These are phyloP conservation scores for Deilephila porcellus DNA, from an alignment of 2,888 invertebrate species.

Conservation along the genomic window DNA sequence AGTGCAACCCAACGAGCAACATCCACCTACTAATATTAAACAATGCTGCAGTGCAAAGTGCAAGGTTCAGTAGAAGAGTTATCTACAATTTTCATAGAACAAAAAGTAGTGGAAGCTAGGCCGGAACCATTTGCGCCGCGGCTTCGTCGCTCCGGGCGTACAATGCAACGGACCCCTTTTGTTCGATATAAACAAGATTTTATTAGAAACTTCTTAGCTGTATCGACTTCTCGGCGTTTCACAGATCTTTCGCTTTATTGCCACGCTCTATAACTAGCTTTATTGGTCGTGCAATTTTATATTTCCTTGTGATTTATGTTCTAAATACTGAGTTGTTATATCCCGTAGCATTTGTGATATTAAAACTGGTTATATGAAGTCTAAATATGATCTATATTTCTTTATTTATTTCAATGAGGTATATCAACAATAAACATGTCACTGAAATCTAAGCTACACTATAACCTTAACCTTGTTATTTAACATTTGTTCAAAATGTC, in stretches of 20 bases:
- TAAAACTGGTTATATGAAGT: too few species aligned
- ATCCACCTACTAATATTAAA: background rate
- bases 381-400: too few species aligned
- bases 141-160: constrained; percentile 52
- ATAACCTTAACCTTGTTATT: too few species aligned
- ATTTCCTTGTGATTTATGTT: background rate
- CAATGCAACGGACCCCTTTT: constrained; percentile 58
- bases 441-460: too few species aligned
- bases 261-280: constrained; percentile 25
- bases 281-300: constrained; percentile 11
- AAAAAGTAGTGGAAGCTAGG: constrained; percentile 36
- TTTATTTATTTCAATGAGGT: too few species aligned
- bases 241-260: constrained; percentile 25
- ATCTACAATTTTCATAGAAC: constrained; percentile 37
- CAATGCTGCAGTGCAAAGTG: background rate
- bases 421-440: too few species aligned
- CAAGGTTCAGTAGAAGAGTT: constrained; percentile 26
- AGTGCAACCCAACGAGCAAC: too few species aligned
- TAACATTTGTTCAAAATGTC: too few species aligned
- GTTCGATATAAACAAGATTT: constrained; percentile 67
- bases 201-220: constrained; percentile 61
- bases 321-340: background rate
- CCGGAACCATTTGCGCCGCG: constrained; percentile 50
- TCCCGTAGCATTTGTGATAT: too few species aligned
- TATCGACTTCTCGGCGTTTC: constrained; percentile 41